Evolutionary conservation across 2,888 invertebrate genomes (phyloP).

Genomic region (Iselma pallidipennis): DNA sequence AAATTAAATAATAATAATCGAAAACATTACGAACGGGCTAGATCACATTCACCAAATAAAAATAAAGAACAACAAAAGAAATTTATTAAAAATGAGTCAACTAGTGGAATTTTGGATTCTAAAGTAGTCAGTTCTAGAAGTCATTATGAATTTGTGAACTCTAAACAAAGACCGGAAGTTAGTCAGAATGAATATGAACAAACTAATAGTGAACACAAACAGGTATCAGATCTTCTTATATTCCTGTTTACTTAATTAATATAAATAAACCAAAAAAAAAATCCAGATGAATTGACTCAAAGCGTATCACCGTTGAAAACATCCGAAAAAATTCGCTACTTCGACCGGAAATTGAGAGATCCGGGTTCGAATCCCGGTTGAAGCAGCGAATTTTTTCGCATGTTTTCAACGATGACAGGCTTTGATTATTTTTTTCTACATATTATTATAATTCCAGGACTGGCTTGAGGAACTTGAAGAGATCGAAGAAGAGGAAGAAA

Average conservation of each 20-base stretch:
- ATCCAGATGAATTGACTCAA: too few species aligned
- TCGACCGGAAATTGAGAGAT: too few species aligned
- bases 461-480: constrained; percentile 52
- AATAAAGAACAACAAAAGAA: constrained; percentile 45
- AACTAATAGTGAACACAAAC: constrained; percentile 42
- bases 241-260: background rate
- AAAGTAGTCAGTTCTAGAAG: constrained; percentile 50
- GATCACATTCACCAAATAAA: constrained; percentile 53
- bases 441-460: constrained; percentile 38
- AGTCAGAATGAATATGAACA: constrained; percentile 45
- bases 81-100: constrained; percentile 39
- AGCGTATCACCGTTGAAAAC: too few species aligned
- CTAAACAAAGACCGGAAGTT: constrained; percentile 50
- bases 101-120: constrained; percentile 33
- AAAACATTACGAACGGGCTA: constrained; percentile 47
- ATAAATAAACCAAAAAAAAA: background rate
- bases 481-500: constrained; percentile 59
- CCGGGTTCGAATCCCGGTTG: too few species aligned
- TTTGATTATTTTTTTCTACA: too few species aligned
- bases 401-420: too few species aligned
- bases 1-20: constrained; percentile 41
- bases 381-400: too few species aligned
- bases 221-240: constrained; percentile 37
- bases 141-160: constrained; percentile 48
- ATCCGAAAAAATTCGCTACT: too few species aligned